Percentiles rank a stretch among this genome's conserved stretches.
These are phyloP conservation scores for Drosophila prostipennis DNA, from an alignment of 2,888 invertebrate species.

Conservation along the genomic window DNA sequence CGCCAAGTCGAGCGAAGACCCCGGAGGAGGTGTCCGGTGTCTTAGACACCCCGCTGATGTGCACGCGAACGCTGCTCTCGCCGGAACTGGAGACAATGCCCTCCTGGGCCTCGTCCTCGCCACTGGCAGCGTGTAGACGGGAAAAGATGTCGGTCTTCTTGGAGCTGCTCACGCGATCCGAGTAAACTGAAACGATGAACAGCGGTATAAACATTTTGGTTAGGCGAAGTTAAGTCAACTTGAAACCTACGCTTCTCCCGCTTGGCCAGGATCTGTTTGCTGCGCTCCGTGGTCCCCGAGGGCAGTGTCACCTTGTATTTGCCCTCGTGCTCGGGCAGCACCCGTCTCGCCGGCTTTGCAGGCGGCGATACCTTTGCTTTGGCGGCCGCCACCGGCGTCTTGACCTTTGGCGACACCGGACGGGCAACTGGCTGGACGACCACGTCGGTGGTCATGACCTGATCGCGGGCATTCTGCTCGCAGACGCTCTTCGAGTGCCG, in stretches of 20 bases:
- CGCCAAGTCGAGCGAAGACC: slow-evolving; percentile 83
- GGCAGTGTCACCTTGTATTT: slow-evolving; percentile 86
- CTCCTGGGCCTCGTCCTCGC: slow-evolving; percentile 64
- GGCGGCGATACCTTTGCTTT: slow-evolving; percentile 57
- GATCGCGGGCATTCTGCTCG: slow-evolving; percentile 86
- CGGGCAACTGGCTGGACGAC: slow-evolving; percentile 84
- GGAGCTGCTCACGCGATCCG: slow-evolving; percentile 76
- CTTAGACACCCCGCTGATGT: slow-evolving; percentile 64
- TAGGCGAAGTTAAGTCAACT: no score
- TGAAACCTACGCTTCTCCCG: slow-evolving; percentile 80
- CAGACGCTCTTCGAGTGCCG: slow-evolving; percentile 87
- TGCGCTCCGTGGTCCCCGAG: slow-evolving; percentile 85
- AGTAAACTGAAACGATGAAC: slow-evolving; percentile 70
- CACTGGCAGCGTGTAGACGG: slow-evolving; percentile 65
- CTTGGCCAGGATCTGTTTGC: slow-evolving; percentile 84
- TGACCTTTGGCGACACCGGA: slow-evolving; percentile 47
- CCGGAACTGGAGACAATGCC: slow-evolving; percentile 67
- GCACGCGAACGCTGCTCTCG: slow-evolving; percentile 67
- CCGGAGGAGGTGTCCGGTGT: slow-evolving; percentile 49
- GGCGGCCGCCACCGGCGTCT: slow-evolving; percentile 1
- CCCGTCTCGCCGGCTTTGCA: slow-evolving; percentile 81
- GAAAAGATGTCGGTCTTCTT: slow-evolving; percentile 79
- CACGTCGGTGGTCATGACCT: slow-evolving; percentile 86
- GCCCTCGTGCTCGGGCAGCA: slow-evolving; percentile 86
- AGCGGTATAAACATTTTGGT: neutral